These are phyloP conservation scores for Calephelis virginiensis DNA, from an alignment of 1,140 invertebrate species.

Conservation along the genomic window DNA sequence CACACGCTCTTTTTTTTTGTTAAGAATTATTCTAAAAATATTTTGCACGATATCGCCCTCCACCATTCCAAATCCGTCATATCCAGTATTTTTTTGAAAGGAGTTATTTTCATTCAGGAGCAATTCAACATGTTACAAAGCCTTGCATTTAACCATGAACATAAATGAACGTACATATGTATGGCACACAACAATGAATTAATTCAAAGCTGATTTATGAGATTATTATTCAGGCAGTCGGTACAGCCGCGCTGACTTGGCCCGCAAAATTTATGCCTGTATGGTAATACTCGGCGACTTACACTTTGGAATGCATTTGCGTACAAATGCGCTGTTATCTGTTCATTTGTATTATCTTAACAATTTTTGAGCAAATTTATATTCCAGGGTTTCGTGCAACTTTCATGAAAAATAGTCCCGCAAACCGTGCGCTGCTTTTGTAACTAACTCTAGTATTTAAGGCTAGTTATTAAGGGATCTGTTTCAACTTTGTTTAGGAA, in stretches of 20 bases:
- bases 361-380: constrained; percentile 3
- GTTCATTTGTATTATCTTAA: constrained; percentile 25
- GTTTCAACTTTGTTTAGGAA: too few species aligned
- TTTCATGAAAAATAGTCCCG: too few species aligned
- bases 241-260: constrained; percentile 42
- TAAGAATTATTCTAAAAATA: too few species aligned
- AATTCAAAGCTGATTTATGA: constrained; percentile 63
- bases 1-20: too few species aligned
- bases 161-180: constrained; percentile 29
- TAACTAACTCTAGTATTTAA: background rate
- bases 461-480: too few species aligned
- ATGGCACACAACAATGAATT: constrained; percentile 46
- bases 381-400: background rate
- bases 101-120: background rate
- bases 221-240: constrained; percentile 59
- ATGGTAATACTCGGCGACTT: constrained; percentile 49
- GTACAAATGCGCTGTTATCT: constrained; percentile 24
- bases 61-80: too few species aligned
- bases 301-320: constrained; percentile 47
- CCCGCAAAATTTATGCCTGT: constrained; percentile 56
- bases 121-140: constrained; percentile 5
- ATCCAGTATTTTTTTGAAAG: background rate
- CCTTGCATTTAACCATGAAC: constrained; percentile 7
- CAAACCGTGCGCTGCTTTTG: too few species aligned
- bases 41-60: too few species aligned